Conservation (phyloP, 2,797 vertebrate genomes). For the Myotis myotis region DNA sequence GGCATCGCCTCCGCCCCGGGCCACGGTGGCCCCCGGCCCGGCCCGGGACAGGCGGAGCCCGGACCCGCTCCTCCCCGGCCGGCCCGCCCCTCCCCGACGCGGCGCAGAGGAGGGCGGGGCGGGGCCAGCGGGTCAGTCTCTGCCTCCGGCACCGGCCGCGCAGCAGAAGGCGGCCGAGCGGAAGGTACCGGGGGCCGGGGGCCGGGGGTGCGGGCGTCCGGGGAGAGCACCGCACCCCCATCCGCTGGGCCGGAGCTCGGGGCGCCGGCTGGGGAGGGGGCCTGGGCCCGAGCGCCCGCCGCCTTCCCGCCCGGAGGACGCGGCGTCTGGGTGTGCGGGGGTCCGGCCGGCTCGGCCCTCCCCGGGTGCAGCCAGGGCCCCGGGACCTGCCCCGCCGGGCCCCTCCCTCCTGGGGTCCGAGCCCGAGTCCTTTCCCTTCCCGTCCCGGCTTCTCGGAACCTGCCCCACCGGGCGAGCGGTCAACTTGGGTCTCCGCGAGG, state of each 20-base stretch:
- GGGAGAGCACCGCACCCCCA: background rate
- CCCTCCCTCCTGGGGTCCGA: background rate
- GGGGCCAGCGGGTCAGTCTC: constrained; percentile 66
- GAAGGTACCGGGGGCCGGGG: constrained; percentile 59
- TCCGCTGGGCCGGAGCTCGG: background rate
- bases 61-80: background rate
- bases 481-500: background rate
- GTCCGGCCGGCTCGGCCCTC: background rate
- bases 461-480: background rate
- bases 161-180: constrained; percentile 65
- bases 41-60: background rate
- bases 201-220: background rate
- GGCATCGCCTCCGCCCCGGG: rapidly evolving
- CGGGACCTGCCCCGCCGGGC: background rate
- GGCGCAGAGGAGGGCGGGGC: constrained; percentile 53
- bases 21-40: background rate
- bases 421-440: background rate
- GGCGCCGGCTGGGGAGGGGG: background rate
- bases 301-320: background rate
- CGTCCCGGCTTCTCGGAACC: background rate
- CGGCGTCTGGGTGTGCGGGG: background rate
- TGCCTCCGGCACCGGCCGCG: constrained; percentile 60
- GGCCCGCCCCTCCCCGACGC: background rate
- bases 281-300: background rate
- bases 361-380: background rate